Evolutionary conservation across 2,113 vertebrate species (phyloP).

Genomic region (Anoplopoma fimbria): DNA sequence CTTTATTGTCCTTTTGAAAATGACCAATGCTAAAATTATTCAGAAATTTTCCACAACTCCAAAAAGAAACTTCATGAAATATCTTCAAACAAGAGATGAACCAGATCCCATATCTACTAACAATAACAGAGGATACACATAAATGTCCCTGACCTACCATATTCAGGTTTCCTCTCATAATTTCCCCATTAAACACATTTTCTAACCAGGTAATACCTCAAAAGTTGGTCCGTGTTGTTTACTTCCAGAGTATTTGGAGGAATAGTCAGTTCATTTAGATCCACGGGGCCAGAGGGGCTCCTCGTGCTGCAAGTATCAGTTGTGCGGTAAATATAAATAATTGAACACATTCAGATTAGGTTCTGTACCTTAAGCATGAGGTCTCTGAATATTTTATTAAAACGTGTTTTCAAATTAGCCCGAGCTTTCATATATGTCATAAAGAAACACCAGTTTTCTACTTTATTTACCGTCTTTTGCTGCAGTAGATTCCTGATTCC

Average conservation of each 20-base stretch:
- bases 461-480: slow-evolving; percentile 26
- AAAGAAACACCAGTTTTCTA: slow-evolving; percentile 20
- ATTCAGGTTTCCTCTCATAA: slow-evolving; percentile 14
- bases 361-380: slow-evolving; percentile 91
- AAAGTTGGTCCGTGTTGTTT: neutral
- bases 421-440: slow-evolving; percentile 73
- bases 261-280: slow-evolving; percentile 30
- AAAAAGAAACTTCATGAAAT: neutral
- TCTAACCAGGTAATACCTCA: too few relatives aligned
- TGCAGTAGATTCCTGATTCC: too few relatives aligned
- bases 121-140: too few relatives aligned
- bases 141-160: neutral
- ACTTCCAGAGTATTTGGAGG: slow-evolving; percentile 5
- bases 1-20: neutral
- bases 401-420: slow-evolving; percentile 86
- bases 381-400: slow-evolving; percentile 95
- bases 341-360: slow-evolving; percentile 94
- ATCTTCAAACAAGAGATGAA: neutral
- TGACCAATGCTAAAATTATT: neutral
- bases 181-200: slow-evolving; percentile 37
- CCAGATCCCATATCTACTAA: neutral
- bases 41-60: neutral
- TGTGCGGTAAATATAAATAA: slow-evolving; percentile 89
- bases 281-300: slow-evolving; percentile 29
- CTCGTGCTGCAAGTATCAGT: slow-evolving; percentile 45